These are phyloP conservation scores for Zoanthus sociatus DNA, from an alignment of 92 coral and sea anemone genomes.

Conservation along the genomic window DNA sequence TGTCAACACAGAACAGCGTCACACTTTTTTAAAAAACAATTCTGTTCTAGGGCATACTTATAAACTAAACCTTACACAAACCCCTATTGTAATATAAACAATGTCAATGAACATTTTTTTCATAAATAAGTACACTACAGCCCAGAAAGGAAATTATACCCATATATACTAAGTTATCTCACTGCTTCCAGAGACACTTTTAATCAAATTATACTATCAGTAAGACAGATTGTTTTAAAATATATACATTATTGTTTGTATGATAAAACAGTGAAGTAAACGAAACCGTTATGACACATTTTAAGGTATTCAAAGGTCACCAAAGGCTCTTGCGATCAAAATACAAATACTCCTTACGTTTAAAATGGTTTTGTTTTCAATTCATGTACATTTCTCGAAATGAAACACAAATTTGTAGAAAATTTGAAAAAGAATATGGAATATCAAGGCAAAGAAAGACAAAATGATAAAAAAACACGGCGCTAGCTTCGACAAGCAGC, in stretches of 20 bases:
- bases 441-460: not conserved
- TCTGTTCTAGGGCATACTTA: not conserved
- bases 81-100: too few relatives aligned
- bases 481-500: not conserved
- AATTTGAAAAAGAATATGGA: not conserved
- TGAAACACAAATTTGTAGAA: not conserved
- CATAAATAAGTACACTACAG: too few relatives aligned
- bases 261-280: not conserved
- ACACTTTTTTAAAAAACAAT: not conserved
- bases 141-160: too few relatives aligned
- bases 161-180: too few relatives aligned
- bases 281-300: not conserved
- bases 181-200: too few relatives aligned
- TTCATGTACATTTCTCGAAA: slow-evolving; percentile 36
- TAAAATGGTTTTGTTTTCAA: slow-evolving; percentile 23
- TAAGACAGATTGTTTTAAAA: too few relatives aligned
- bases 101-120: too few relatives aligned
- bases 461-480: not conserved
- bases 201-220: too few relatives aligned
- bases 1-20: too few relatives aligned
- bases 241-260: not conserved
- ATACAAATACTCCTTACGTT: slow-evolving; percentile 26
- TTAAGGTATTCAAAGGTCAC: not conserved
- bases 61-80: not conserved
- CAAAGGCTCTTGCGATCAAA: not conserved